Evolutionary conservation across 2,797 vertebrate genomes (phyloP), one percentile per base, ranked within the genome.

Genomic region (Trachurus trachurus): DNA sequence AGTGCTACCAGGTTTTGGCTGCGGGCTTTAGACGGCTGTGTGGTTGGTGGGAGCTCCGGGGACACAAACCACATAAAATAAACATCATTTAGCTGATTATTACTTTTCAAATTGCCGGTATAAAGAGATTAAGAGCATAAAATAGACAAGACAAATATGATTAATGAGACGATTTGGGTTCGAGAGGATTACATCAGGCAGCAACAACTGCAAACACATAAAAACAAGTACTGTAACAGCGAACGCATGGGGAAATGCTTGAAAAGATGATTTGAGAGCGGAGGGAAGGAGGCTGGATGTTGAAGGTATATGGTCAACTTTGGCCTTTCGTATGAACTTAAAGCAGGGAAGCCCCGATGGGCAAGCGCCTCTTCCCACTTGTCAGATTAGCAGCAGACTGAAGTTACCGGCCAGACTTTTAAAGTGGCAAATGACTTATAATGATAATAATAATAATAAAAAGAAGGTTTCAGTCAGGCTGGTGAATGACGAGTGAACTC

Each of bases 401-500:
- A 29, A 26, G 42, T 61, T 53, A 50, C 26, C 68, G 31, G 37
- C 60, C 63, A 59, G 31, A 66, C 68, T 22, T 72, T 26, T 63
- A 53, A 60, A 47, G 58, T 44, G 66, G 63, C 31, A 52, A 66
- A 58, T 53, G 22, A 54, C 58, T 57, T 52, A 52, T 5, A 15
- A 45, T 40, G 69, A n/a, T 19, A 62, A 59, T 67, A 29, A 34
- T 34, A 5, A 34, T 34, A 34, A 34, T 26, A 26, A 26, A 26
- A 34, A 34, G 31, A 6, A 54, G 26, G 81, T 45, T 62, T 26
- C 47, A 70, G 60, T 17, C 13, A n/a, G 69, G 5, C 47, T 54
- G 53, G 50, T 66, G 65, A 58, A n/a, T 57, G 74, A 74, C 53
- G 39, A 66, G 61, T 73, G 53, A 8, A 10, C 58, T 80, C 60